These are phyloP conservation scores for Perithous albicinctus DNA, from an alignment of 2,888 invertebrate species.

Conservation along the genomic window DNA sequence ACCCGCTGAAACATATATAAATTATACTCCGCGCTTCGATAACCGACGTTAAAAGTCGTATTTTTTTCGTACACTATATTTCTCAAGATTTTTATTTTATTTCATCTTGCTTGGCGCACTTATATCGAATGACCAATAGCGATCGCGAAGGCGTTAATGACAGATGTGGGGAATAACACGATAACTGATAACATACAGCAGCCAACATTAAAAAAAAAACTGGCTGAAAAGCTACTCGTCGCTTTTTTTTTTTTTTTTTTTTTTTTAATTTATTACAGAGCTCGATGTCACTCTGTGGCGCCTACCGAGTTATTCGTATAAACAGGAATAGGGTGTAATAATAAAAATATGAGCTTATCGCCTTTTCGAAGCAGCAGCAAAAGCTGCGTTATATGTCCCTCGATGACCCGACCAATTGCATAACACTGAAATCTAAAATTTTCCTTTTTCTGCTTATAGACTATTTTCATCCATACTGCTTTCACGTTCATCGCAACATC, in stretches of 20 bases:
- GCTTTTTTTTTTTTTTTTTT: constrained; percentile 17
- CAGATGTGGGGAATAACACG: neutral
- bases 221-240: constrained; percentile 39
- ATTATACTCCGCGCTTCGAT: neutral
- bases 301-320: constrained; percentile 72
- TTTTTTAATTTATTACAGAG: constrained; percentile 6
- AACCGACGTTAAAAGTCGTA: neutral
- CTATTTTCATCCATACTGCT: neutral
- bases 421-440: constrained; percentile 62
- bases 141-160: constrained; percentile 5
- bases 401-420: constrained; percentile 72
- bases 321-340: constrained; percentile 76
- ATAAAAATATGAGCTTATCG: constrained; percentile 66
- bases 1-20: constrained; percentile 9
- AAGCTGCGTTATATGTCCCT: constrained; percentile 76
- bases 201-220: constrained; percentile 41
- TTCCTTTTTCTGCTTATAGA: constrained; percentile 32
- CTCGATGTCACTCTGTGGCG: constrained; percentile 40
- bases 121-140: constrained; percentile 19
- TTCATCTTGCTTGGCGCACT: constrained; percentile 10
- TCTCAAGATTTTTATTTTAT: neutral
- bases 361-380: constrained; percentile 41
- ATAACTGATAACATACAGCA: constrained; percentile 16
- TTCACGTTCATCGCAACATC: neutral
- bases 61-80: neutral